Percentiles rank a stretch among this genome's conserved stretches.
phyloP scores from a whole-genome alignment of 2,888 invertebrate species.

The Allacma fusca region DNA sequence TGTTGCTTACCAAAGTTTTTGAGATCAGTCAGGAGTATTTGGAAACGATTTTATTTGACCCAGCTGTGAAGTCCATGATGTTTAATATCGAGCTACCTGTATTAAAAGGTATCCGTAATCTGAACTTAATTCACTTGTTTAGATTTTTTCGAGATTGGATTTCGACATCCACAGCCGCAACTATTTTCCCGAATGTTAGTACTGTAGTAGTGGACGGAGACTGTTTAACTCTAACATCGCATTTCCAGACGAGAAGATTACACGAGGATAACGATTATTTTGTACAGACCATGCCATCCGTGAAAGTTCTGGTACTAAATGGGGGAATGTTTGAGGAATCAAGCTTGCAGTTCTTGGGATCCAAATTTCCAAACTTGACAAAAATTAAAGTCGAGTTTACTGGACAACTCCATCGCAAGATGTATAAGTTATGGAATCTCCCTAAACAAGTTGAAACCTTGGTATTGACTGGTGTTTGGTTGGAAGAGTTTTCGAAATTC shows the following conservation, averaged over 20 bases:
- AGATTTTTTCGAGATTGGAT: background rate
- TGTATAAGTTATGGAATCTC: no score
- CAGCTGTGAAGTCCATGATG: background rate
- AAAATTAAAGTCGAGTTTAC: background rate
- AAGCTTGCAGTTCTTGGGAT: background rate
- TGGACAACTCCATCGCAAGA: no score
- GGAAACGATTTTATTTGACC: background rate
- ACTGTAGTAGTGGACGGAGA: background rate
- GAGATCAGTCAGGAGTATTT: background rate
- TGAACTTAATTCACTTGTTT: background rate
- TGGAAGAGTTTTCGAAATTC: no score
- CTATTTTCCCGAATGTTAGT: background rate
- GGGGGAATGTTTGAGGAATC: background rate
- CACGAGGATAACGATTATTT: background rate
- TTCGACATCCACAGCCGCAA: background rate
- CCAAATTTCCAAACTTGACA: background rate
- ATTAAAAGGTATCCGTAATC: background rate
- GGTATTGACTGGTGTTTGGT: no score
- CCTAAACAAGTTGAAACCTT: no score
- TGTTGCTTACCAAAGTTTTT: background rate
- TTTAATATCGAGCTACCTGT: background rate
- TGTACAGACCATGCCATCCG: background rate
- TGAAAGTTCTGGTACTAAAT: background rate
- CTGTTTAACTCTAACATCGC: background rate
- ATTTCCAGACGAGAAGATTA: background rate